Percentiles rank a stretch among this genome's conserved stretches.
phyloP scores from a whole-genome alignment of 2,113 vertebrate species.

The Trogon melanurus region DNA sequence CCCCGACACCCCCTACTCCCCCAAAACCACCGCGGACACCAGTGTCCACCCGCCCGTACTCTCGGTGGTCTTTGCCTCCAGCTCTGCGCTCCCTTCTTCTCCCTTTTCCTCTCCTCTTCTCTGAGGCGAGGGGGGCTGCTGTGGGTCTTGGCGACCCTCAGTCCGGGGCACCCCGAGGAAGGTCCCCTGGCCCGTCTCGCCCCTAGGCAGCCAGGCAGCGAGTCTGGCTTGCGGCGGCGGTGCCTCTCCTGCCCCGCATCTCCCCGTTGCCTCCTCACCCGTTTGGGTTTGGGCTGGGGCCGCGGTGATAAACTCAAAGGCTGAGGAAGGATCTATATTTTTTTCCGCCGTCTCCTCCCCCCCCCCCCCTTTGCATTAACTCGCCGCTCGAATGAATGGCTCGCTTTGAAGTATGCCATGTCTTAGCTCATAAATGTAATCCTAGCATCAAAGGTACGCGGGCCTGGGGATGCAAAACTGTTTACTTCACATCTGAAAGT shows the following conservation, averaged over 20 bases:
- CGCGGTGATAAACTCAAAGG: background rate
- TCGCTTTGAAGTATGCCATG: slow-evolving; percentile 82
- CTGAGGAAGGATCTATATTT: slow-evolving; percentile 15
- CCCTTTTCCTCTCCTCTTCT: background rate
- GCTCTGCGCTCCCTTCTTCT: background rate
- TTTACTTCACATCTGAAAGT: slow-evolving; percentile 76
- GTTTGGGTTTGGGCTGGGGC: background rate
- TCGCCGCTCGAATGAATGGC: slow-evolving; percentile 75
- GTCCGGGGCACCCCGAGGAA: background rate
- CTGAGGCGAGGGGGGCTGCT: background rate
- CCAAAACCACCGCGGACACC: background rate
- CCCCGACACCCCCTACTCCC: background rate
- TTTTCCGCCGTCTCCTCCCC: background rate
- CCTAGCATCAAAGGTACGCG: slow-evolving; percentile 79
- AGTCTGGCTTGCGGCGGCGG: background rate
- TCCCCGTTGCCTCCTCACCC: background rate
- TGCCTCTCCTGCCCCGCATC: background rate
- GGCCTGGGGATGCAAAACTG: slow-evolving; percentile 75
- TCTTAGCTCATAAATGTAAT: slow-evolving; percentile 85
- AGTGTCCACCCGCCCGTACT: background rate
- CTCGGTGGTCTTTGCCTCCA: background rate
- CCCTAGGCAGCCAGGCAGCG: background rate
- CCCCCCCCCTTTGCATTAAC: background rate
- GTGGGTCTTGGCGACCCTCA: background rate
- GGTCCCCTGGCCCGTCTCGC: fast-evolving